A percentile compares a stretch with the other conserved stretches of the same genome.
Conservation (phyloP, 2,888 invertebrate genomes). For the Conomelus anceps region DNA sequence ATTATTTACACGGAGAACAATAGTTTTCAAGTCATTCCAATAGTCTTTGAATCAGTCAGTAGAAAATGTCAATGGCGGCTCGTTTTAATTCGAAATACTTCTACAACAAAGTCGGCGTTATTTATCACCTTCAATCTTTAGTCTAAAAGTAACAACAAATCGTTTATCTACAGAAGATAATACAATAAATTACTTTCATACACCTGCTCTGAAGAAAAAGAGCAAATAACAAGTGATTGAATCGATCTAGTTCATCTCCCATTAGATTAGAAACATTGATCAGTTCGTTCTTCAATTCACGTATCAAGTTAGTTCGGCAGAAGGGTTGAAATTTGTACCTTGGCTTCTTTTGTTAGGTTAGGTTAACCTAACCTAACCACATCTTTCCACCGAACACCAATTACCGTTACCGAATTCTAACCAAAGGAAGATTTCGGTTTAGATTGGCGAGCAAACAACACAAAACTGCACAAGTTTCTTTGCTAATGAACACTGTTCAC, state of each 20-base stretch:
- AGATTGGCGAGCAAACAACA: not conserved
- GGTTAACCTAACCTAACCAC: no score
- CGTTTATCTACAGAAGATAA: not conserved
- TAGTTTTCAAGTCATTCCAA: not conserved
- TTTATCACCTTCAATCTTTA: not conserved
- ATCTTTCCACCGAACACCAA: not conserved
- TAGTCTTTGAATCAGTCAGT: not conserved
- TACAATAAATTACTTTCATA: not conserved
- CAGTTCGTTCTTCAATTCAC: not conserved
- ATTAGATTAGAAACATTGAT: not conserved
- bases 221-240: not conserved
- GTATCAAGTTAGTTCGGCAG: not conserved
- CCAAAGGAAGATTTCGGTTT: not conserved
- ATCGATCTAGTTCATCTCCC: not conserved
- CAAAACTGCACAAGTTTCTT: not conserved
- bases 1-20: not conserved
- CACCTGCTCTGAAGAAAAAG: not conserved
- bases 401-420: not conserved
- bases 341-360: no score
- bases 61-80: not conserved
- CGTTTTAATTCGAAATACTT: not conserved
- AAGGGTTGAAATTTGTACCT: not conserved
- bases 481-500: slow-evolving; percentile 43
- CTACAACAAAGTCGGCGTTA: not conserved
- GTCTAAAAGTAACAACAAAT: not conserved